These are phyloP conservation scores for Drosophila willistoni DNA, from an alignment of 1,140 invertebrate species.

Conservation along the genomic window DNA sequence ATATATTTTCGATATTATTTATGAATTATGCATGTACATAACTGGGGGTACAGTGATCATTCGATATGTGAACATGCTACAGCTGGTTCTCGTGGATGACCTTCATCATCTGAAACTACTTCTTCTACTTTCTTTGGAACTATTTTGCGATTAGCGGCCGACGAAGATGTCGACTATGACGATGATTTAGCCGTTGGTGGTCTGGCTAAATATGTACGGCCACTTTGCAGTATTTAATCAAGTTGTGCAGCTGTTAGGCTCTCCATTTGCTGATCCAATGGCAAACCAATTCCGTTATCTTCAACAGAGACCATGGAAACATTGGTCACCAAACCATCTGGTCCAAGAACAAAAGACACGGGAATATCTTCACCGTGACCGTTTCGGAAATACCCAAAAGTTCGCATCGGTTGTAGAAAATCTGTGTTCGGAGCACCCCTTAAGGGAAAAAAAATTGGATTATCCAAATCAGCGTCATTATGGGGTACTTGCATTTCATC, in stretches of 20 bases:
- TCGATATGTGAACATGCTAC: too few relatives aligned
- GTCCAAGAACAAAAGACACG: constrained; percentile 26
- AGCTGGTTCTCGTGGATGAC: constrained; percentile 5
- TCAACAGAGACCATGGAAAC: constrained; percentile 6
- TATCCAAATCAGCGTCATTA: too few relatives aligned
- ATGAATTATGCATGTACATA: too few relatives aligned
- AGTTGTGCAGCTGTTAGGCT: constrained; percentile 22
- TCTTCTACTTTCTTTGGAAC: too few relatives aligned
- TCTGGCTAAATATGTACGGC: constrained; percentile 11
- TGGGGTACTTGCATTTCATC: too few relatives aligned
- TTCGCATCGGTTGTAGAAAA: constrained; percentile 3
- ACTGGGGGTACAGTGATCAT: too few relatives aligned
- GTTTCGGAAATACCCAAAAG: constrained; percentile 1
- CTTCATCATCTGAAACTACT: too few relatives aligned
- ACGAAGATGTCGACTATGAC: too few relatives aligned
- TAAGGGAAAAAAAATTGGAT: too few relatives aligned
- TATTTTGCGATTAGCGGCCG: too few relatives aligned
- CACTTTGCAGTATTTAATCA: constrained; percentile 20
- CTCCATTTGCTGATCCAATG: neutral
- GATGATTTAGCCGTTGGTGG: neutral
- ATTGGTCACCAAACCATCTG: constrained; percentile 39
- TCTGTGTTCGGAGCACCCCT: too few relatives aligned
- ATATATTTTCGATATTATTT: too few relatives aligned
- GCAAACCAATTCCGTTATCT: neutral
- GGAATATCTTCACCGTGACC: constrained; percentile 22